Percentiles rank a stretch among this genome's conserved stretches.
Conservation (phyloP, 2,113 vertebrate genomes). For the Crotalus horridus region DNA sequence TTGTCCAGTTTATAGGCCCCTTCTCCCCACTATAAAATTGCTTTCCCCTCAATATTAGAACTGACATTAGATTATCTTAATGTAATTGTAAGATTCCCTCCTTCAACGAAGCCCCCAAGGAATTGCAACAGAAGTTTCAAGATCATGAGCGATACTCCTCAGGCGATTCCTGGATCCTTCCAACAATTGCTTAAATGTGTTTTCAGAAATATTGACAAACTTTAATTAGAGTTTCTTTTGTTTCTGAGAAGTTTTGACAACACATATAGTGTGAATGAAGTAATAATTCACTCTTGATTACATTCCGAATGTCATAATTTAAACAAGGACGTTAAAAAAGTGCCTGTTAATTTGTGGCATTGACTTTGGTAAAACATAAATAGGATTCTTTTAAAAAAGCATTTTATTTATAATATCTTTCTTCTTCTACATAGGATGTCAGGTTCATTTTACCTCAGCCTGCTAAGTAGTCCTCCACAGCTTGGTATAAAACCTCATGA, state of each 20-base stretch:
- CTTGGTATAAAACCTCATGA: constrained; percentile 24
- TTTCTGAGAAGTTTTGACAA: constrained; percentile 23
- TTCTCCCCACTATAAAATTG: background rate
- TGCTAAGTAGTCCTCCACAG: background rate
- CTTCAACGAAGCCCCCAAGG: background rate
- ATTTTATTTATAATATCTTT: constrained; percentile 38
- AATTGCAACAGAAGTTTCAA: background rate
- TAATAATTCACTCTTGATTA: constrained; percentile 21
- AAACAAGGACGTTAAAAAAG: constrained; percentile 24
- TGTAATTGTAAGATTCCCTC: background rate
- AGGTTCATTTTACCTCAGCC: constrained; percentile 31
- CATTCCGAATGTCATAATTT: constrained; percentile 18
- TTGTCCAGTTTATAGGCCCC: background rate
- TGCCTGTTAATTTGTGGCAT: constrained; percentile 6
- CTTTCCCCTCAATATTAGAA: constrained; percentile 11
- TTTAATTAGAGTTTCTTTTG: constrained; percentile 11
- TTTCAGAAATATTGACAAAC: background rate
- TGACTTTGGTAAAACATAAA: constrained; percentile 27
- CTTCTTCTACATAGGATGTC: constrained; percentile 9
- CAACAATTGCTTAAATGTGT: constrained; percentile 13
- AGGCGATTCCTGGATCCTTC: background rate
- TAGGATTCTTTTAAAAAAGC: constrained; percentile 47
- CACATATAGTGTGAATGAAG: constrained; percentile 5
- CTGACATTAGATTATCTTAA: background rate
- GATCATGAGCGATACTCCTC: background rate